phyloP scores from a whole-genome alignment of 2,797 vertebrate genomes.

The Scomberomorus guttatus region DNA sequence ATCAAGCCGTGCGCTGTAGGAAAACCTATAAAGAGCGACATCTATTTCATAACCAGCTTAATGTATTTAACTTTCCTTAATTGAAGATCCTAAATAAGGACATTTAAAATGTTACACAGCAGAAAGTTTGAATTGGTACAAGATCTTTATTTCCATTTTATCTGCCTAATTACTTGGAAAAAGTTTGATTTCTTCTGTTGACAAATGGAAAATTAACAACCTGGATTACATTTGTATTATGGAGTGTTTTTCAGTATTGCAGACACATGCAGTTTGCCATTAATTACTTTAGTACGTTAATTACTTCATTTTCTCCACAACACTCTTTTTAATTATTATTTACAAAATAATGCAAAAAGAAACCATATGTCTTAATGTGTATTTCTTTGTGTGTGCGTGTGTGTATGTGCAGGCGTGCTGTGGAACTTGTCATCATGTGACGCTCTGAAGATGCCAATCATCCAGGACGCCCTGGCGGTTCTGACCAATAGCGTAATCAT shows the following conservation, averaged over 20 bases:
- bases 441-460: constrained; percentile 99
- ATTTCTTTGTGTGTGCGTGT: constrained; percentile 7
- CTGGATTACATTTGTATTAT: background rate
- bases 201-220: constrained; percentile 13
- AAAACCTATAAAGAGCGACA: background rate
- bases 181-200: background rate
- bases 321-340: background rate
- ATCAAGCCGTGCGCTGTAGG: background rate
- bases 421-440: constrained; percentile 99
- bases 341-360: background rate
- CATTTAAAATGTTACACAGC: background rate
- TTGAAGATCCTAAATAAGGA: background rate
- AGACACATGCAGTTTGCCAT: background rate
- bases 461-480: constrained; percentile 97
- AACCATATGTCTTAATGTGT: background rate
- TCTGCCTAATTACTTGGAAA: background rate
- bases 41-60: background rate
- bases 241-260: constrained; percentile 7
- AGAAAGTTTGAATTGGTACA: background rate
- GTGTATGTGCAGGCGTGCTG: constrained; percentile 90
- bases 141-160: background rate
- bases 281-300: constrained; percentile 1
- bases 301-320: background rate
- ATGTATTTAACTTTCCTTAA: background rate
- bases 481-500: constrained; percentile 98